Base-by-base conservation (phyloP, 2,888 invertebrate species). In the Drepana falcataria region DNA sequence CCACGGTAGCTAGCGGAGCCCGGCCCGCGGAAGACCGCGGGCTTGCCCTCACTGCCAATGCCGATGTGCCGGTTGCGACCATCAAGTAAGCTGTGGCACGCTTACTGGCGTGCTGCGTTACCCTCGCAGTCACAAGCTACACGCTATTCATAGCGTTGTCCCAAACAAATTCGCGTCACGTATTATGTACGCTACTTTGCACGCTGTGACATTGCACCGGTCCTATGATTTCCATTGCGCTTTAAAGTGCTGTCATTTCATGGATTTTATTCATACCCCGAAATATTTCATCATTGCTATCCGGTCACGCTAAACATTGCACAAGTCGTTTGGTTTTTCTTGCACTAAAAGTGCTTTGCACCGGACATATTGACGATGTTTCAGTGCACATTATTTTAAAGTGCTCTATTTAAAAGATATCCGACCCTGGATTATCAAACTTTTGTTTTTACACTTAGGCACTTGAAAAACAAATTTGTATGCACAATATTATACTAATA, bases 1-100 rank as follows among this genome's bases (percentile, higher is more conserved):
- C 69, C 84, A 84, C 78, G 91, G 78, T 92, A 93, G 93, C 93
- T 93, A 91, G 90, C 90, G 87, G 85, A 85, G 81, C 69, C 85
- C 83, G 52, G 90, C 89, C 88, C 90, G 90, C 85, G 87, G 72
- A 62, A 74, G 63, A 60, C 63, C 87, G 91, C 89, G 88, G 90
- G 89, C 89, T 68, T 87, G 89, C 78, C 72, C 85, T 67, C 85
- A 83, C 77, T 89, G 90, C 85, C 85, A 87, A 78, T 89, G 88
- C 83, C 84, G 81, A 65, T 88, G 91, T 78, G 78, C 85, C 69
- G 85, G 86, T 74, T 87, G 87, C 82, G 87, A 89, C 76, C 88
- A 89, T 77, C 89, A 90, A 90, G 90, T 90, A 91, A 90, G 90
- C 85, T 58, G 81, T 79, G 78, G 78, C 87, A 85, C 85, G 79